phyloP scores from a whole-genome alignment of 2,797 vertebrate genomes.

The Alcedo quadribrachys region DNA sequence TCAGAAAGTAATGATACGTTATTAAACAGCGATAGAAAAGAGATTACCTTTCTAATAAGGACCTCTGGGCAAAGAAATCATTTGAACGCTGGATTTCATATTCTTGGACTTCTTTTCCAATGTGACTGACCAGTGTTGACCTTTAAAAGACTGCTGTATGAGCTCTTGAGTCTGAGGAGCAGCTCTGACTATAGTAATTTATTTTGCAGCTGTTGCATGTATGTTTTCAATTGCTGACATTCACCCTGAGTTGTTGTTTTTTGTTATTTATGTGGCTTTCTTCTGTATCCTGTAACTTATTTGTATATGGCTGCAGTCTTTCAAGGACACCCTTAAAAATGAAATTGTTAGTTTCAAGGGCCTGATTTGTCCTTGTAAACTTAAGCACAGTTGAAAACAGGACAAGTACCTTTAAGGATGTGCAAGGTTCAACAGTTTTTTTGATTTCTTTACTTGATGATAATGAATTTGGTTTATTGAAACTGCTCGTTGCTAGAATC shows the following conservation, averaged over 20 bases:
- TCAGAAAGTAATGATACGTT: conserved; percentile 42
- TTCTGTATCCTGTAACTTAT: conserved; percentile 1
- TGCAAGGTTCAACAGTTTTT: neutral
- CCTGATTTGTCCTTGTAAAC: conserved; percentile 46
- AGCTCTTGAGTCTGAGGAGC: conserved; percentile 35
- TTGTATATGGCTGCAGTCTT: conserved; percentile 20
- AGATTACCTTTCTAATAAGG: conserved; percentile 57
- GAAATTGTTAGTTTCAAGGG: neutral
- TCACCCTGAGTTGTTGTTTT: conserved; percentile 22
- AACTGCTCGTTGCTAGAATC: neutral
- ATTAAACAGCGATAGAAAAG: conserved; percentile 49
- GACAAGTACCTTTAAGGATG: neutral
- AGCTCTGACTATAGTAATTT: conserved; percentile 40
- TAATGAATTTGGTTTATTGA: conserved; percentile 9
- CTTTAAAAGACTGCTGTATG: conserved; percentile 46
- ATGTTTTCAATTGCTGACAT: conserved; percentile 54
- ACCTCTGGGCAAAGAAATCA: conserved; percentile 14
- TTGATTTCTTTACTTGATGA: neutral
- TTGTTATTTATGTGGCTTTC: conserved; percentile 10
- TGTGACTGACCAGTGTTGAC: conserved; percentile 25
- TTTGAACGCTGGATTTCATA: neutral
- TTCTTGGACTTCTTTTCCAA: conserved; percentile 28
- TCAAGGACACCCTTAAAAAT: conserved; percentile 43
- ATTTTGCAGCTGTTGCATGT: conserved; percentile 41
- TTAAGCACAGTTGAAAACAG: neutral